Conservation (phyloP, 2,888 invertebrate species). For the Ametastegia equiseti region DNA sequence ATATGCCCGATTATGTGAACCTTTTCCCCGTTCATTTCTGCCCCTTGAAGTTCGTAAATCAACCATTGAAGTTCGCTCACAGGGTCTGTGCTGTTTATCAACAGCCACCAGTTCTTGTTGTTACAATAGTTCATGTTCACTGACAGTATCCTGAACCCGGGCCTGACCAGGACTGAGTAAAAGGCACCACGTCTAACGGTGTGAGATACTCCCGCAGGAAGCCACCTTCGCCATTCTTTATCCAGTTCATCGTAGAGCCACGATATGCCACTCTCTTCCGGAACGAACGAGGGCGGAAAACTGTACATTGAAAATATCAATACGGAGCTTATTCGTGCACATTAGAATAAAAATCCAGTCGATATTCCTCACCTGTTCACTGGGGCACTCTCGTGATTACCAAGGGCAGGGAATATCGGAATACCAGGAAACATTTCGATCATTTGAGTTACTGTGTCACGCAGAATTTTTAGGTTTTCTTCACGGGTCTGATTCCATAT, state of each 20-base stretch:
- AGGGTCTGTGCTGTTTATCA: constrained; percentile 97
- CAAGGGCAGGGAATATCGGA: constrained; percentile 95
- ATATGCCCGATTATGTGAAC: constrained; percentile 98
- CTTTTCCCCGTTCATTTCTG: constrained; percentile 95
- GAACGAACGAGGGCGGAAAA: constrained; percentile 92
- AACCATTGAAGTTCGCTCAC: constrained; percentile 97
- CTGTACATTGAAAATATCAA: constrained; percentile 76
- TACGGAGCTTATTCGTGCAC: background rate
- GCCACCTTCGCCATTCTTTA: constrained; percentile 93
- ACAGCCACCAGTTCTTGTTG: constrained; percentile 96
- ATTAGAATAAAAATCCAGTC: background rate
- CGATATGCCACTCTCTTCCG: constrained; percentile 88
- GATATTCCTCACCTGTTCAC: constrained; percentile 86
- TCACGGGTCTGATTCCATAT: constrained; percentile 96
- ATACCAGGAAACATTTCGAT: constrained; percentile 92
- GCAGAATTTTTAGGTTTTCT: constrained; percentile 90
- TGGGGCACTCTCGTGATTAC: constrained; percentile 97
- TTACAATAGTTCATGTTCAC: constrained; percentile 98
- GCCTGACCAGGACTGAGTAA: constrained; percentile 93
- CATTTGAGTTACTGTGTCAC: constrained; percentile 92
- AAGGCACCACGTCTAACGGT: constrained; percentile 93
- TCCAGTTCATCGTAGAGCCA: constrained; percentile 96
- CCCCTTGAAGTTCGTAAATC: constrained; percentile 94
- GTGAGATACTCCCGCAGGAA: constrained; percentile 91
- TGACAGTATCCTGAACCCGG: constrained; percentile 94